phyloP scores from a whole-genome alignment of 2,888 invertebrate genomes.

The Deilephila porcellus region DNA sequence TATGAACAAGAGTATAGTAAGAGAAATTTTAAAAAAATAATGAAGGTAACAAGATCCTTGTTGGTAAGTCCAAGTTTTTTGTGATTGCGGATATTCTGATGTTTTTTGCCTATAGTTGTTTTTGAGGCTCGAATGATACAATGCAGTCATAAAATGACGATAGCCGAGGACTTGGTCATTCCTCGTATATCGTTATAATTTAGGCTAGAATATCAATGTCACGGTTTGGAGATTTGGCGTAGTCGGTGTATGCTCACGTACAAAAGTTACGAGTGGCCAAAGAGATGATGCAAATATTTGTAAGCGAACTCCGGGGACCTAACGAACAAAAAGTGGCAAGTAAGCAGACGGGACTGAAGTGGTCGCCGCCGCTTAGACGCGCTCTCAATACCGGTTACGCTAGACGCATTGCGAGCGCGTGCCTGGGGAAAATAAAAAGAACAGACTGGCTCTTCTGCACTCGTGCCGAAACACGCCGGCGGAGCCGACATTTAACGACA shows the following conservation, averaged over 20 bases:
- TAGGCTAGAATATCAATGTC: neutral
- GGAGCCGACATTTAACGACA: neutral
- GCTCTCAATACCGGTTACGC: slow-evolving; percentile 6
- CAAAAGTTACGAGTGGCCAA: neutral
- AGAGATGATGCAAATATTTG: slow-evolving; percentile 1
- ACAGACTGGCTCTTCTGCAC: slow-evolving; percentile 22
- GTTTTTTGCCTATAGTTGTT: too few relatives aligned
- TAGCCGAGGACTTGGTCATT: too few relatives aligned
- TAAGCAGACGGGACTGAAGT: neutral
- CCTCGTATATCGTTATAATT: too few relatives aligned
- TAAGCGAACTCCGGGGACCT: neutral
- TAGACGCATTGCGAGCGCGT: neutral
- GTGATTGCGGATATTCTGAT: too few relatives aligned
- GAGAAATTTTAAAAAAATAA: neutral
- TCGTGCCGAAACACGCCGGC: slow-evolving; percentile 5
- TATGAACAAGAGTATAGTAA: neutral
- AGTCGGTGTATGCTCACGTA: neutral
- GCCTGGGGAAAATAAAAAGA: slow-evolving; percentile 6
- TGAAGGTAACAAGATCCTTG: neutral
- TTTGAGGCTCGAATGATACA: neutral
- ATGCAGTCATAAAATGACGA: too few relatives aligned
- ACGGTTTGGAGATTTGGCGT: too few relatives aligned
- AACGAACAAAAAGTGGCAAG: neutral
- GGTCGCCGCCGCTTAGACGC: neutral
- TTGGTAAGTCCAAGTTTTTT: neutral